These are phyloP conservation scores for Elysia chlorotica DNA, from an alignment of 1,140 invertebrate species.

Conservation along the genomic window DNA sequence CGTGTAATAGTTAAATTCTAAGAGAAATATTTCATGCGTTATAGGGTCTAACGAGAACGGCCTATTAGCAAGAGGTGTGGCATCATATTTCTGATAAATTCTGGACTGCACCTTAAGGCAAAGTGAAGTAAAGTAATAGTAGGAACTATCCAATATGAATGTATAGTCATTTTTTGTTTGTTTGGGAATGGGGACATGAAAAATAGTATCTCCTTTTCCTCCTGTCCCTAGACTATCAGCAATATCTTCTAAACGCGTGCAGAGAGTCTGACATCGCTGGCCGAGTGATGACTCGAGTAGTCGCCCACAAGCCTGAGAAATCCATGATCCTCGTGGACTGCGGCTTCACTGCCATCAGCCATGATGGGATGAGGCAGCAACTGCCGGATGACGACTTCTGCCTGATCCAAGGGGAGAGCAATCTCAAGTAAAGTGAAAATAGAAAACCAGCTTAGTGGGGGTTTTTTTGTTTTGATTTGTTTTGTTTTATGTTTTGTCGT, in stretches of 20 bases:
- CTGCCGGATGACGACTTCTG: slow-evolving; percentile 13
- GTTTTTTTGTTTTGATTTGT: neutral
- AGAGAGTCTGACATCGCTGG: slow-evolving; percentile 45
- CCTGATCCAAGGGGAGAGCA: slow-evolving; percentile 12
- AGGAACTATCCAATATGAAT: no score
- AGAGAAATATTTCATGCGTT: no score
- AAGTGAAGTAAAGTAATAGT: no score
- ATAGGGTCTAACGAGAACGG: no score
- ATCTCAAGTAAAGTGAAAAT: neutral
- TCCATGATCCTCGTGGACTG: slow-evolving; percentile 55
- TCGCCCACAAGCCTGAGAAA: slow-evolving; percentile 48
- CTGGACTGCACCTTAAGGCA: no score
- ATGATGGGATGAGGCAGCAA: slow-evolving; percentile 32
- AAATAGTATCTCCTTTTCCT: no score
- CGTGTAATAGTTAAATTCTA: no score
- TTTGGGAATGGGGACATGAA: no score
- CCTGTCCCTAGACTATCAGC: slow-evolving; percentile 56
- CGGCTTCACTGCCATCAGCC: slow-evolving; percentile 51
- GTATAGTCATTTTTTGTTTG: no score
- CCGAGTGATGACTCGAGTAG: slow-evolving; percentile 51
- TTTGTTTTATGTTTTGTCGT: neutral
- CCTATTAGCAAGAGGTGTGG: no score
- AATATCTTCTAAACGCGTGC: slow-evolving; percentile 45
- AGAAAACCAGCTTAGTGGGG: neutral
- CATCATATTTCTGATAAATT: no score